Evolutionary conservation across 1,140 invertebrate species (phyloP), one percentile per base, ranked within the genome.

Genomic region (Drosophila pseudoananassae): DNA sequence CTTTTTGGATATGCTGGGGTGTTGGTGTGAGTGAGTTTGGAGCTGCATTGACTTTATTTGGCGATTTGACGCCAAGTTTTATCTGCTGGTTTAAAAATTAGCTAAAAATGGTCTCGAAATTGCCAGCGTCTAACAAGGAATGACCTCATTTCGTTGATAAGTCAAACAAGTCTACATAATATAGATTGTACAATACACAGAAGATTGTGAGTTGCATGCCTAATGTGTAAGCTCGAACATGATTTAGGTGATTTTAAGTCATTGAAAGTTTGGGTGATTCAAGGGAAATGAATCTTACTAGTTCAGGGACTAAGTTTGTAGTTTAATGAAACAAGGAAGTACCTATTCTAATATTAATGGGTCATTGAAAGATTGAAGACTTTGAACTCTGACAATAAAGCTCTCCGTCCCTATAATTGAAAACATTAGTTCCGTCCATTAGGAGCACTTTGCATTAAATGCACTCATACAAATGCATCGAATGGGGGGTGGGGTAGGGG

Each of bases 11-110:
- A 40, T 31, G 33, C 20, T 20, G 20, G 20, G 20, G 12, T 3
- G 2, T 50, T 31, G 31, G 15, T 23, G 46, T 52, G 46, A 49
- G 27, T 46, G 31, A 58, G 69, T 52, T 76, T 33, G 54, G 49
- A 25, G 55, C 78, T 81, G 82, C 81, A 84, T 77, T 84, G 82
- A 56, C 81, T 82, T 71, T 82, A 87, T 85, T 87, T 84, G 81
- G 81, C 56, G 72, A n/a, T n/a, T n/a, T n/a, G n/a, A n/a, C n/a
- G n/a, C n/a, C n/a, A 68, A 81, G 68, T 61, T 25, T 63, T 55
- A 38, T 68, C 29, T 73, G 23, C 66, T 58, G 59, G 71, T 47
- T 69, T 74, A 57, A 76, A 64, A 76, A 57, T 75, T 57, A 50
- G 50, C 80, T 72, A 68, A 76, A 84, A 83, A 84, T 84, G 80